phyloP scores from a whole-genome alignment of 2,113 vertebrate species.

The Labeo rohita region DNA sequence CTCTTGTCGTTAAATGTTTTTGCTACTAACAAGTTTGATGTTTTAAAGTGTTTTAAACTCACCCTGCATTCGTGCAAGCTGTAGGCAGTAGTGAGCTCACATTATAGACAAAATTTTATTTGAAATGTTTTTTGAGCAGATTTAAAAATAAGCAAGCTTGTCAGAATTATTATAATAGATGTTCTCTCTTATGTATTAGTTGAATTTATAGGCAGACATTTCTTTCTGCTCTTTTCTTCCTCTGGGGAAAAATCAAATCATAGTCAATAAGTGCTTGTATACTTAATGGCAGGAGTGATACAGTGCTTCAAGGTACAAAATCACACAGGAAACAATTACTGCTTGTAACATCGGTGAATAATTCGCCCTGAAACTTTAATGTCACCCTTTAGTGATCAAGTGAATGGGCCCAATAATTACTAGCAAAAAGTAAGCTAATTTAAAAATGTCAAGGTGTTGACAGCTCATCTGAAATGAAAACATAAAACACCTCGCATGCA shows the following conservation, averaged over 20 bases:
- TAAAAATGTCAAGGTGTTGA: constrained; percentile 41
- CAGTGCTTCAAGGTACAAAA: constrained; percentile 40
- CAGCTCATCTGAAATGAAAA: constrained; percentile 29
- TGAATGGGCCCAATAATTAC: constrained; percentile 43
- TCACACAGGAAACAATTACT: constrained; percentile 41
- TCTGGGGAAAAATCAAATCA: constrained; percentile 45
- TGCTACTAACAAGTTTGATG: neutral
- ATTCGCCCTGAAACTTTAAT: constrained; percentile 41
- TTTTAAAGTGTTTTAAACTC: constrained; percentile 4
- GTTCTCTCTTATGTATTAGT: neutral
- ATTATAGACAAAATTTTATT: neutral
- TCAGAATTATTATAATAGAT: constrained; percentile 14
- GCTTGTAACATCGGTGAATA: constrained; percentile 36
- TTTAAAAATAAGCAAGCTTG: constrained; percentile 11
- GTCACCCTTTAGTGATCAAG: constrained; percentile 47
- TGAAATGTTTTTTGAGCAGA: neutral
- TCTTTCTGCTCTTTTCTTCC: constrained; percentile 10
- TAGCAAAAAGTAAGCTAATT: constrained; percentile 40
- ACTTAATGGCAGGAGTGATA: constrained; percentile 39
- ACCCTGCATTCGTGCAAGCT: neutral
- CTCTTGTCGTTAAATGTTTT: neutral
- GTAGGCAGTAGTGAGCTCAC: neutral
- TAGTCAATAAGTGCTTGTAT: constrained; percentile 47
- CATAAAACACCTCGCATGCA: neutral
- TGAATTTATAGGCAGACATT: constrained; percentile 1